These are phyloP conservation scores for Meteorus colon DNA, from an alignment of 2,888 invertebrate genomes.

Conservation along the genomic window DNA sequence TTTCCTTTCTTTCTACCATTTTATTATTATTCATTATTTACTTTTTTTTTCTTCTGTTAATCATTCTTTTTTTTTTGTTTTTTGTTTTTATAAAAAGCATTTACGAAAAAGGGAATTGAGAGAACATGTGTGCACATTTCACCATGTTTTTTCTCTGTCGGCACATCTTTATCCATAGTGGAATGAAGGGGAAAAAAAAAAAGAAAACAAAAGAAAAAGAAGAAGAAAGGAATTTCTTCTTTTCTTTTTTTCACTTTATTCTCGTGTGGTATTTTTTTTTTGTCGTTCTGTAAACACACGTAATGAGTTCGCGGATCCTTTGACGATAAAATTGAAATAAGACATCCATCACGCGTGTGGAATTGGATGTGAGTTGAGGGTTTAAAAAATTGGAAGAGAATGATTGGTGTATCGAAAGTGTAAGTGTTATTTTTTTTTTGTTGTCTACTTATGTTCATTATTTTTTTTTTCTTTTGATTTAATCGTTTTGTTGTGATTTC, in stretches of 20 bases:
- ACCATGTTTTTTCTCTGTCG: slow-evolving; percentile 19
- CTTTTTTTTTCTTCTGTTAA: not conserved
- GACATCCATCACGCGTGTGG: slow-evolving; percentile 28
- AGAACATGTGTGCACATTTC: slow-evolving; percentile 15
- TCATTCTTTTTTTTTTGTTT: not conserved
- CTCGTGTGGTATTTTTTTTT: too few species aligned
- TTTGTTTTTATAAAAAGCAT: not conserved
- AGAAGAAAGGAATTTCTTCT: not conserved
- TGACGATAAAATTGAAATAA: slow-evolving; percentile 35
- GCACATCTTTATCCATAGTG: slow-evolving; percentile 32
- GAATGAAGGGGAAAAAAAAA: not conserved
- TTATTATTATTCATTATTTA: not conserved
- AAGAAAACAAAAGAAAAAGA: slow-evolving; percentile 16
- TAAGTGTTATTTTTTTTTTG: slow-evolving; percentile 10
- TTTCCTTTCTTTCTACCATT: too few species aligned
- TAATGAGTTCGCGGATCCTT: slow-evolving; percentile 36
- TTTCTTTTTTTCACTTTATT: slow-evolving; percentile 18
- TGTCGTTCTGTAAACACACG: not conserved
- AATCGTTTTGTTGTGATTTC: slow-evolving; percentile 23
- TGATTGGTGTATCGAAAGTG: not conserved
- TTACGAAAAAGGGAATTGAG: not conserved
- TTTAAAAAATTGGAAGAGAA: not conserved
- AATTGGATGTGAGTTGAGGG: slow-evolving; percentile 14
- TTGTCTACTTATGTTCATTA: slow-evolving; percentile 20
- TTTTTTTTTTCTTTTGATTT: slow-evolving; percentile 40